These are phyloP conservation scores for Orthonyx spaldingii DNA, from an alignment of 2,113 vertebrate genomes.

Conservation along the genomic window DNA sequence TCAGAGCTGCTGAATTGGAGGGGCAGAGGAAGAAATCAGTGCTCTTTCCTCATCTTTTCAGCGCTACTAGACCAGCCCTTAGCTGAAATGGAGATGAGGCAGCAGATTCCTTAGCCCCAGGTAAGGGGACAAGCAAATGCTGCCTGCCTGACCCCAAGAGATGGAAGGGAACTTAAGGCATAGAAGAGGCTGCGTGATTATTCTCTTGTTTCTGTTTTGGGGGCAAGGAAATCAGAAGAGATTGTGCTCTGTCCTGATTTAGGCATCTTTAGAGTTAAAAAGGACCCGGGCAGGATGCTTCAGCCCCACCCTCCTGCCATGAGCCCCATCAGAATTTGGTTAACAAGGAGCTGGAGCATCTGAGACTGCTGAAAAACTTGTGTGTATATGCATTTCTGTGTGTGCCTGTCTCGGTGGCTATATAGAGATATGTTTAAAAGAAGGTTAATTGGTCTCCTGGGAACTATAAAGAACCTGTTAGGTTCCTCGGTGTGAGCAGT, in stretches of 20 bases:
- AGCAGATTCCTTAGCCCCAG: not conserved
- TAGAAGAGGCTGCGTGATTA: not conserved
- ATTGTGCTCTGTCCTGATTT: not conserved
- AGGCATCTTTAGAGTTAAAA: not conserved
- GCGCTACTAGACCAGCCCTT: not conserved
- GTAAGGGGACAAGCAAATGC: not conserved
- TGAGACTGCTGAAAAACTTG: not conserved
- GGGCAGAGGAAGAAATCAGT: not conserved
- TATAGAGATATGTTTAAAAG: slow-evolving; percentile 43
- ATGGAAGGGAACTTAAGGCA: not conserved
- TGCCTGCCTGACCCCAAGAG: not conserved
- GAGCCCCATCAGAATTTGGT: not conserved
- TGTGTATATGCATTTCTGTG: not conserved
- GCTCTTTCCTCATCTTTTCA: not conserved
- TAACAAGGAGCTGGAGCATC: slow-evolving; percentile 9
- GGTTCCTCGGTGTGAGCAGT: slow-evolving; percentile 6
- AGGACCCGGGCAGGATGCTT: not conserved
- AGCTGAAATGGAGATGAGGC: not conserved
- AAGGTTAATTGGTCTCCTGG: slow-evolving; percentile 61
- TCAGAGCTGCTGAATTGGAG: slow-evolving; percentile 1
- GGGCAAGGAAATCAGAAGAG: not conserved
- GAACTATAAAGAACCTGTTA: slow-evolving; percentile 55
- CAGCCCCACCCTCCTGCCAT: not conserved
- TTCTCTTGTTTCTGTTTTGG: not conserved
- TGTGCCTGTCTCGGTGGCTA: not conserved